These are phyloP conservation scores for Patiria miniata DNA, from an alignment of 35 echinoderm and acorn worm species.

Conservation along the genomic window DNA sequence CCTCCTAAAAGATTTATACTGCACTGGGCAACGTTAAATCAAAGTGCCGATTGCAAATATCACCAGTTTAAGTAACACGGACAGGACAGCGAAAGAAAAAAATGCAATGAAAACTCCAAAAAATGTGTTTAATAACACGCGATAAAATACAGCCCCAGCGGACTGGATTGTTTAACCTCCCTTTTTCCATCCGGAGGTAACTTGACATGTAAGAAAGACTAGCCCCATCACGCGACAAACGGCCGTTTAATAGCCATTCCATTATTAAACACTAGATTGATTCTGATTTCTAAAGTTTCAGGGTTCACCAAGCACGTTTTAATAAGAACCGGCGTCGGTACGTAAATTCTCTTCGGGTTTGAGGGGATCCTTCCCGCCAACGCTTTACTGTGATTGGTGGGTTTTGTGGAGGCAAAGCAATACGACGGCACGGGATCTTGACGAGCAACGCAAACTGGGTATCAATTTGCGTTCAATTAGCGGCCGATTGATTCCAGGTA, in stretches of 20 bases:
- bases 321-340: not conserved
- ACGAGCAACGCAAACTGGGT: conserved; percentile 23
- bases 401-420: too few species aligned
- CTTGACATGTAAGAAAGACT: conserved; percentile 6
- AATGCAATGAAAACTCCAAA: not conserved
- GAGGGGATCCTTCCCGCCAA: too few species aligned
- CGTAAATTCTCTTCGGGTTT: too few species aligned
- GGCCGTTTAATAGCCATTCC: conserved; percentile 2
- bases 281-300: not conserved
- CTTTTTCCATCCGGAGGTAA: not conserved
- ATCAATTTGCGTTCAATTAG: conserved; percentile 19
- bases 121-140: not conserved
- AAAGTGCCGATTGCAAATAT: conserved; percentile 7
- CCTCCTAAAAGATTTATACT: not conserved
- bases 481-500: not conserved
- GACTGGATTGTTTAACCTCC: not conserved
- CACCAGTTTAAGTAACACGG: not conserved
- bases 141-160: not conserved
- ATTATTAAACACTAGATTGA: conserved; percentile 7
- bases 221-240: not conserved
- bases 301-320: not conserved
- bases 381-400: too few species aligned
- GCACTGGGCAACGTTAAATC: not conserved
- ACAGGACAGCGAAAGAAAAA: not conserved
- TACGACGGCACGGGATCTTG: not conserved